phyloP scores from a whole-genome alignment of 2,797 vertebrate genomes.

The Amphiprion clarkii region DNA sequence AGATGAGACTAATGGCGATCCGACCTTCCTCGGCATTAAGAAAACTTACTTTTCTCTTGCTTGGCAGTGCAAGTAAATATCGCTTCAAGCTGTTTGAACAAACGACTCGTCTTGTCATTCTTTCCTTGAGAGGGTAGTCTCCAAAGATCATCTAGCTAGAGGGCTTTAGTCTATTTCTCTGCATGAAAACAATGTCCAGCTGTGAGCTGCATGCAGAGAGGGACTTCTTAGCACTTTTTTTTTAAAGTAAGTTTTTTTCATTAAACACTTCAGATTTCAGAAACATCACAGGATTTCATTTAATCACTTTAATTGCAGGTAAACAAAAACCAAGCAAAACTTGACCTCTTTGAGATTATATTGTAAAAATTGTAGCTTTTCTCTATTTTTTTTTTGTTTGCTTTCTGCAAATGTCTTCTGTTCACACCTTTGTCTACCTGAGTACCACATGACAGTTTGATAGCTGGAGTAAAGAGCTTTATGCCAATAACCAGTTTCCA shows the following conservation, averaged over 20 bases:
- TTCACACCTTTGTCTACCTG: background rate
- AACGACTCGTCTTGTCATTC: slow-evolving; percentile 7
- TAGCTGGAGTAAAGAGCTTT: slow-evolving; percentile 8
- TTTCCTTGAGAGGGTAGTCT: slow-evolving; percentile 11
- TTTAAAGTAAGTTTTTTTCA: background rate
- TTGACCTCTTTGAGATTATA: background rate
- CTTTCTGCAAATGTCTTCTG: background rate
- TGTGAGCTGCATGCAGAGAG: slow-evolving; percentile 40
- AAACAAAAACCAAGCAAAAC: background rate
- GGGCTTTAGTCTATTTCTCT: slow-evolving; percentile 31
- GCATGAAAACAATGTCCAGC: slow-evolving; percentile 53
- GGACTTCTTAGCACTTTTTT: slow-evolving; percentile 7
- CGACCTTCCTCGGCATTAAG: slow-evolving; percentile 16
- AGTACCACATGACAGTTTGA: background rate
- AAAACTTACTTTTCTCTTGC: slow-evolving; percentile 5
- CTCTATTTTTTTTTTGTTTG: no score
- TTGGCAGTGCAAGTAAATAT: slow-evolving; percentile 26
- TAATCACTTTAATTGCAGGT: background rate
- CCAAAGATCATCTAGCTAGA: slow-evolving; percentile 40
- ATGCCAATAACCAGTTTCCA: slow-evolving; percentile 29
- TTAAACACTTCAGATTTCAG: slow-evolving; percentile 23
- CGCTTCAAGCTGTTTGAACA: slow-evolving; percentile 42
- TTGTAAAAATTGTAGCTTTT: background rate
- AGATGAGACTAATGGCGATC: slow-evolving; percentile 5
- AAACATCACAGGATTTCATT: slow-evolving; percentile 11